A percentile compares a stretch with the other conserved stretches of the same genome.
Evolutionary conservation across 2,888 invertebrate species (phyloP).

Genomic region (Bugula neritina): DNA sequence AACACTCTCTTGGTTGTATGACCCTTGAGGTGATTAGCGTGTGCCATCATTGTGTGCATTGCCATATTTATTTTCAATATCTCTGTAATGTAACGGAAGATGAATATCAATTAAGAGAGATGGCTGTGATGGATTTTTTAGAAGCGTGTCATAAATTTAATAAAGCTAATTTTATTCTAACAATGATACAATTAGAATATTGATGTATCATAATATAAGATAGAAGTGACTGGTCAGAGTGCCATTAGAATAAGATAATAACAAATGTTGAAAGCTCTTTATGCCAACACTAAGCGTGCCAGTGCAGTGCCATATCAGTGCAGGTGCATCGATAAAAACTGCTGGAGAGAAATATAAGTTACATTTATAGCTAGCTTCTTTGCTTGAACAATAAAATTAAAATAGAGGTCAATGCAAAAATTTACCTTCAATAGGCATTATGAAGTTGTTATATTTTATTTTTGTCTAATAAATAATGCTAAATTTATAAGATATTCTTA

Average conservation of each 20-base stretch:
- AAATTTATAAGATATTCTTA: too few relatives aligned
- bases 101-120: neutral
- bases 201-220: neutral
- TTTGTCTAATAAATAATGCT: too few relatives aligned
- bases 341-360: too few relatives aligned
- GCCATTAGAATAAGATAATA: neutral
- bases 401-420: too few relatives aligned
- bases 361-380: too few relatives aligned
- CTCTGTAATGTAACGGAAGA: neutral
- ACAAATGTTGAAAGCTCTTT: neutral
- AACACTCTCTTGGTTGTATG: neutral
- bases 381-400: too few relatives aligned
- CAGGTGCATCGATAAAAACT: too few relatives aligned
- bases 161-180: slow-evolving; percentile 24
- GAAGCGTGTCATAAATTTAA: slow-evolving; percentile 17
- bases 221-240: neutral
- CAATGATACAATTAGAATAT: slow-evolving; percentile 26
- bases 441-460: too few relatives aligned
- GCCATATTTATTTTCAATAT: neutral
- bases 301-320: too few relatives aligned
- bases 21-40: neutral
- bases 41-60: neutral
- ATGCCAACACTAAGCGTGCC: too few relatives aligned
- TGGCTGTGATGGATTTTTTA: neutral
- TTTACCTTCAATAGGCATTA: too few relatives aligned